These are phyloP conservation scores for Siniperca knerii DNA, from an alignment of 2,113 vertebrate species.

Conservation along the genomic window DNA sequence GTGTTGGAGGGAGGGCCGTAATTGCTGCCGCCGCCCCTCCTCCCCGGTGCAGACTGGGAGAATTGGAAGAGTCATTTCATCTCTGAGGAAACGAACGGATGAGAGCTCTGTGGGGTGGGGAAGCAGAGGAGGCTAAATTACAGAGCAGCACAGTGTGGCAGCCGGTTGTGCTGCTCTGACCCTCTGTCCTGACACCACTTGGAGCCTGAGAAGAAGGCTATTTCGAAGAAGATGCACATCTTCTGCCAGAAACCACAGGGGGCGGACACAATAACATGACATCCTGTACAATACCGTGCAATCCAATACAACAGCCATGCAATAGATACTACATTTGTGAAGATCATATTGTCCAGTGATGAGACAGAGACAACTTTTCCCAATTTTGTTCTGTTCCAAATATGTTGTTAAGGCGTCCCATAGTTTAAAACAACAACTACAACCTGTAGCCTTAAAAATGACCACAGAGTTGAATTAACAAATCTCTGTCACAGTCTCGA, in stretches of 20 bases:
- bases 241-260: constrained; percentile 26
- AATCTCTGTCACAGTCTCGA: background rate
- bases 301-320: constrained; percentile 15
- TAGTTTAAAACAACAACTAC: background rate
- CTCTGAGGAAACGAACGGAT: constrained; percentile 78
- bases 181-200: constrained; percentile 61
- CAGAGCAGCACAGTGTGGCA: constrained; percentile 49
- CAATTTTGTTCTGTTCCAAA: background rate
- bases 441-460: background rate
- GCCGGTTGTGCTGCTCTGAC: constrained; percentile 51
- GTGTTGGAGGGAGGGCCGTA: constrained; percentile 48
- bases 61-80: constrained; percentile 84
- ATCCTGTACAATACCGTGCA: constrained; percentile 1
- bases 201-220: constrained; percentile 30
- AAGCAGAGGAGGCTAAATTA: constrained; percentile 73
- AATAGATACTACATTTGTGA: background rate
- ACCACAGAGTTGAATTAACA: background rate
- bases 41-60: constrained; percentile 63
- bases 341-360: background rate
- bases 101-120: constrained; percentile 64
- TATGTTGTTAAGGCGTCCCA: background rate
- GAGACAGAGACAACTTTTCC: background rate
- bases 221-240: constrained; percentile 47
- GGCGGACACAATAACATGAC: background rate
- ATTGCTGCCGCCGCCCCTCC: constrained; percentile 76